Evolutionary conservation across 1,140 invertebrate species (phyloP), one percentile per base, ranked within the genome.

Genomic region (Ctenoplectra terminalis): DNA sequence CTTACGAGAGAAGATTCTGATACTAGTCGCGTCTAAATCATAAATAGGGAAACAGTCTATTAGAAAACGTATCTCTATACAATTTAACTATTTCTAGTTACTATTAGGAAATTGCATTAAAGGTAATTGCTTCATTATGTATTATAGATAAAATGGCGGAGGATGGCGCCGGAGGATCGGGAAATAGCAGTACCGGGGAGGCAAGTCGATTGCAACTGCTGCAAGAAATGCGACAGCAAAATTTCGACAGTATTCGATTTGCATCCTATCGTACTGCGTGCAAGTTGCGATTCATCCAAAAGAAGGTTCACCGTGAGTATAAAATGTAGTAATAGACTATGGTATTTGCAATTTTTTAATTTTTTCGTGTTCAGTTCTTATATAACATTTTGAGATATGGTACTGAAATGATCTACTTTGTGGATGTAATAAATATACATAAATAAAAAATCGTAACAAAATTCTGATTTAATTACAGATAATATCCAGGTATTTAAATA

Each of bases 261-360:
- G 97, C 99, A 67, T 99, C 98, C 9, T 99, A 99, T 93, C 95
- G 99, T 81, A 99, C 98, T 46, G 99, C 99, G 1, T 99, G 98
- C 89, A 99, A 99, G 94, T 94, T 99, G 26, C 95, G 98, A 92
- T 99, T 98, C 94, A 97, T 99, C 86, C 99, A 99, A 93, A 99
- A 98, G 93, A 98, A 98, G 94, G 98, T 98, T 81, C 98, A 98
- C 90, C 94, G 97, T 97, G 94, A 96, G 96, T 95, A 84, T 54
- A 20, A 50, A 7, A 60, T 8, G 9, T 2, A 40, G 31, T 15
- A 31, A 29, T 20, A 34, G 2, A 34, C 6, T 4, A 60, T 3
- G 23, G 60, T 34, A 23, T n/a, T 20, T 61, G 54, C 7, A 58
- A 64, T 7, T 7, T 63, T 69, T n/a, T 31, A 40, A 40, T 40